Evolutionary conservation across 2,113 vertebrate species (phyloP).

Genomic region (Lichenostomus cassidix): DNA sequence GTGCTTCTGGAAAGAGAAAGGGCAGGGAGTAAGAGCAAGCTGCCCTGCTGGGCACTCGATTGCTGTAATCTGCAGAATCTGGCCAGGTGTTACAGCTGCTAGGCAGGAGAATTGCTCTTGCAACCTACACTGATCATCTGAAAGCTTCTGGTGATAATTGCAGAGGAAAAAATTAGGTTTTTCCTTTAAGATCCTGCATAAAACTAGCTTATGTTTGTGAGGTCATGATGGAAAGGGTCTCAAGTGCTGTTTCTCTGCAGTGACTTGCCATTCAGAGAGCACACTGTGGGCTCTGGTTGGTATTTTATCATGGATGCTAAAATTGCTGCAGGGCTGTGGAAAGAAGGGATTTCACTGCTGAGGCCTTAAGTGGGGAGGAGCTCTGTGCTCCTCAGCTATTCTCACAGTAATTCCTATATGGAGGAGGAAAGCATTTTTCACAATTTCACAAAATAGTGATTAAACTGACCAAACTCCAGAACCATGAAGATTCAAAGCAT

Average conservation of each 20-base stretch:
- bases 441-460: not conserved
- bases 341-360: not conserved
- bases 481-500: not conserved
- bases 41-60: fast-evolving
- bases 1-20: not conserved
- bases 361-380: not conserved
- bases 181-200: not conserved
- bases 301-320: not conserved
- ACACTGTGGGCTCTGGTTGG: not conserved
- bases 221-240: not conserved
- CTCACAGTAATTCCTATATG: not conserved
- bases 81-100: not conserved
- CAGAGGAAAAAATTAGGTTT: not conserved
- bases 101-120: not conserved
- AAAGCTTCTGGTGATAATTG: not conserved
- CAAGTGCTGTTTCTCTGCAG: not conserved
- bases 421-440: not conserved
- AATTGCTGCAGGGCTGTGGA: not conserved
- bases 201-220: not conserved
- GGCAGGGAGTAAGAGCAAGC: not conserved
- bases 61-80: not conserved
- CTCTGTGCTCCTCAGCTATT: not conserved
- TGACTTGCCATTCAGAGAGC: not conserved
- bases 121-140: not conserved
- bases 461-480: not conserved